Base-by-base conservation (phyloP, 2,888 invertebrate genomes). In the Leptopilina drosophilae region DNA sequence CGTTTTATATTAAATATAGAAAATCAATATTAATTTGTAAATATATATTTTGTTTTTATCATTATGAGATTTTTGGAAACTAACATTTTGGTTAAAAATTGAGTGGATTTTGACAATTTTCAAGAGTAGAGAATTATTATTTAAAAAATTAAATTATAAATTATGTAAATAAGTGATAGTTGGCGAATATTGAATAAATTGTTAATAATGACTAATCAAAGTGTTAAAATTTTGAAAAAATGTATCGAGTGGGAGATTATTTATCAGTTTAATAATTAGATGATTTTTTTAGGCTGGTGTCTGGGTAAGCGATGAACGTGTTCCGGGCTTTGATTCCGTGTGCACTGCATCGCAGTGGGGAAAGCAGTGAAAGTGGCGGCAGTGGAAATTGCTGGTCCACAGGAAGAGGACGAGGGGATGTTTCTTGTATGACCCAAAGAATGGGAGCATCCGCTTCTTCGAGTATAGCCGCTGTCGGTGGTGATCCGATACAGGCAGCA, bases 221-320 rank as follows among this genome's bases (percentile, higher is more conserved):
- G n/a, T n/a, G n/a, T n/a, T n/a, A 26, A 26, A 26, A 26, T 26
- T 2, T 26, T 26, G 1, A 26, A 26, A 26, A 26, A 26, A 26
- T 26, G 3, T 26, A 26, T 26, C 3, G 3, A 26, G 26, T 46
- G 46, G 46, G 1, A 49, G 8, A 49, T 9, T 26, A n/a, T 26
- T 26, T 26, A 26, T 2, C 26, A 26, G 26, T 26, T 26, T 26
- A 42, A 15, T 15, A 9, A 62, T 62, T 69, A 42, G 26, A 26
- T 3, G 26, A 26, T 26, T 56, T 76, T 88, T 88, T 80, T 88
- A 93, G 93, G 93, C 93, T 91, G 91, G 92, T 92, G 93, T 93
- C 93, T 93, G 93, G 93, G 93, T 92, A 90, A 93, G 93, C 92
- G 91, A 94, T 94, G 94, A 94, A 93, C 92, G 91, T 94, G 91